phyloP scores from a whole-genome alignment of 2,113 vertebrate genomes.

The Natator depressus region DNA sequence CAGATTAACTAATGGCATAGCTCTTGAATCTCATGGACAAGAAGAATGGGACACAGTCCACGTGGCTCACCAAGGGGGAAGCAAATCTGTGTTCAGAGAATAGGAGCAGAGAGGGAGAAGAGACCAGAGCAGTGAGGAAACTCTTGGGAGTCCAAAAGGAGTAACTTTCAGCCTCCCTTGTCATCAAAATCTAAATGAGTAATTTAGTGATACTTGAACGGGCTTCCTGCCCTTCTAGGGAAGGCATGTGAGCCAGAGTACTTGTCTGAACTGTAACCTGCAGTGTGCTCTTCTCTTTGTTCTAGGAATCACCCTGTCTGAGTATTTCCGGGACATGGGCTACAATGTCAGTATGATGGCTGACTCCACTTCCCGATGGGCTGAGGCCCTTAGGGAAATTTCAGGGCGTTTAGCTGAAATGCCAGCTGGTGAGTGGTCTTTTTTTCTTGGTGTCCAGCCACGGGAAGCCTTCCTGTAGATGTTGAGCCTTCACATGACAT shows the following conservation, averaged over 20 bases:
- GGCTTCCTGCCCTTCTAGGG: not conserved
- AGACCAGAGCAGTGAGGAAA: not conserved
- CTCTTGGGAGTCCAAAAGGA: not conserved
- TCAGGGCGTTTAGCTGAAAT: conserved; percentile 98
- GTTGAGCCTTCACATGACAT: not conserved
- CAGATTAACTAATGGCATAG: not conserved
- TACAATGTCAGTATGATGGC: conserved; percentile 99
- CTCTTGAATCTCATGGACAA: not conserved
- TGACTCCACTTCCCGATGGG: conserved; percentile 98
- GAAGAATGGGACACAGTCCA: not conserved
- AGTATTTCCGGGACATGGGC: conserved; percentile 99
- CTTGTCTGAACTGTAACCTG: not conserved
- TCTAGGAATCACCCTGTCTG: conserved; percentile 95
- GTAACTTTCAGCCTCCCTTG: not conserved
- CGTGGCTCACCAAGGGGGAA: not conserved
- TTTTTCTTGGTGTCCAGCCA: not conserved
- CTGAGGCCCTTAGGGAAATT: conserved; percentile 97
- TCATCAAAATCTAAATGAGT: not conserved
- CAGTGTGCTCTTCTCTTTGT: not conserved
- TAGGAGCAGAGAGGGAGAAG: not conserved
- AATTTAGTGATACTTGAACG: not conserved
- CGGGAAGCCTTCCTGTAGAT: not conserved
- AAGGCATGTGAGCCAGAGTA: not conserved
- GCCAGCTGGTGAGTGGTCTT: conserved; percentile 89
- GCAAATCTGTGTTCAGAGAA: not conserved